phyloP scores from a whole-genome alignment of 1,140 invertebrate species.

The Microvelia longipes region DNA sequence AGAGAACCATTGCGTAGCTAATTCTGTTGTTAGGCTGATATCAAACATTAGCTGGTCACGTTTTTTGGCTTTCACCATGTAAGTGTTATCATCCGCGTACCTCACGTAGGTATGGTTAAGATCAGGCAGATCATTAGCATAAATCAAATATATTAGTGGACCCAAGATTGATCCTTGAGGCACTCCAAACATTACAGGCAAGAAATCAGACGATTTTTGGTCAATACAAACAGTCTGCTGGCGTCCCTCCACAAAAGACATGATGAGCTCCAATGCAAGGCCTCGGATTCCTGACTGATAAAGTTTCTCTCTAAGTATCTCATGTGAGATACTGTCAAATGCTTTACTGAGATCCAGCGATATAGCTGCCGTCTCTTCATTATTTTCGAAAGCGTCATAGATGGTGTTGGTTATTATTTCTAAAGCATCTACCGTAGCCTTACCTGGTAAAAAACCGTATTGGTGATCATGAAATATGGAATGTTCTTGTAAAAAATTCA shows the following conservation, averaged over 20 bases:
- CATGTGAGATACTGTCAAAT: slow-evolving; percentile 20
- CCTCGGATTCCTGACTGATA: background rate
- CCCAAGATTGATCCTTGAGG: slow-evolving; percentile 5
- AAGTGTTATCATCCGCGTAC: background rate
- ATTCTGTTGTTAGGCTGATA: background rate
- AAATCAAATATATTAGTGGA: slow-evolving; percentile 1
- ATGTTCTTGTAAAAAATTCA: background rate
- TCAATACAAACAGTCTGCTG: slow-evolving; percentile 1
- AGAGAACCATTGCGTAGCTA: background rate
- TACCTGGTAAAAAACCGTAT: slow-evolving; percentile 5
- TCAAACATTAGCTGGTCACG: background rate
- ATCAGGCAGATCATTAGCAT: slow-evolving; percentile 1
- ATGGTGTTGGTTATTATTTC: slow-evolving; percentile 5
- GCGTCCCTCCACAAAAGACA: background rate
- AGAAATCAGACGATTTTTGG: background rate
- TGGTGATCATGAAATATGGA: slow-evolving; percentile 4
- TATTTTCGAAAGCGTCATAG: slow-evolving; percentile 2
- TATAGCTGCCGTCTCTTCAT: slow-evolving; percentile 2
- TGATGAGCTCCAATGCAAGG: background rate
- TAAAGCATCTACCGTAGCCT: slow-evolving; percentile 5
- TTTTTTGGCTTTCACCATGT: background rate
- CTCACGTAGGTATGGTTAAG: background rate
- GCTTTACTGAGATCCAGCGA: slow-evolving; percentile 11
- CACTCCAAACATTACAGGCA: slow-evolving; percentile 3
- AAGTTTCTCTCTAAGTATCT: slow-evolving; percentile 2